Conservation (phyloP, 1,140 invertebrate species). For the Trypoxylus dichotomus region DNA sequence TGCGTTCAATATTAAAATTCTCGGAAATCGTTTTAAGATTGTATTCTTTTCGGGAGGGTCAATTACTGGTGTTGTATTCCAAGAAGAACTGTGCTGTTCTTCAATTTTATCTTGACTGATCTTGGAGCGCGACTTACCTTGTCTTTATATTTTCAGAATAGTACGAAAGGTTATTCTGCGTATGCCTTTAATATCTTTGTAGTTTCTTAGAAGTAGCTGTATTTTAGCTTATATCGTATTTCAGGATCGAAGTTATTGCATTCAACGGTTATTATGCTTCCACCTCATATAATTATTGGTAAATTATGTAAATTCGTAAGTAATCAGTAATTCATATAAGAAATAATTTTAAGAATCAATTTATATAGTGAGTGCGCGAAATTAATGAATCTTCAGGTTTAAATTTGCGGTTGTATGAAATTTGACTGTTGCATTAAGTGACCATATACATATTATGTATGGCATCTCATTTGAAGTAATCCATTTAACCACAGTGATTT, state of each 20-base stretch:
- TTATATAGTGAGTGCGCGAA: no score
- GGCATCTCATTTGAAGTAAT: no score
- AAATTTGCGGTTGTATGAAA: no score
- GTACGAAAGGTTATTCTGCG: background rate
- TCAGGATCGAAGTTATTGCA: background rate
- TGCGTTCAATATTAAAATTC: background rate
- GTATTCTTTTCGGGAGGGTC: background rate
- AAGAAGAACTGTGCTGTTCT: background rate
- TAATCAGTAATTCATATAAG: background rate
- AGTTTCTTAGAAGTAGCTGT: background rate
- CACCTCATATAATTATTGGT: background rate
- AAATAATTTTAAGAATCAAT: no score
- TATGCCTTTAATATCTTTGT: background rate
- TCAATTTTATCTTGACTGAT: conserved; percentile 2
- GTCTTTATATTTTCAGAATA: conserved; percentile 4
- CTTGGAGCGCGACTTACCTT: background rate
- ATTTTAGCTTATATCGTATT: background rate
- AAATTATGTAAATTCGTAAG: background rate
- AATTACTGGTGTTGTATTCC: background rate
- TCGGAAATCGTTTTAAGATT: conserved; percentile 1
- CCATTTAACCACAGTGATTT: no score
- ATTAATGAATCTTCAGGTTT: no score
- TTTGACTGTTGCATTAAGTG: no score
- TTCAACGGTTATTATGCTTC: background rate
- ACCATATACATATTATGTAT: no score